Base-by-base conservation (phyloP, 2,797 vertebrate species). In the Hydrocynus forskahlii region DNA sequence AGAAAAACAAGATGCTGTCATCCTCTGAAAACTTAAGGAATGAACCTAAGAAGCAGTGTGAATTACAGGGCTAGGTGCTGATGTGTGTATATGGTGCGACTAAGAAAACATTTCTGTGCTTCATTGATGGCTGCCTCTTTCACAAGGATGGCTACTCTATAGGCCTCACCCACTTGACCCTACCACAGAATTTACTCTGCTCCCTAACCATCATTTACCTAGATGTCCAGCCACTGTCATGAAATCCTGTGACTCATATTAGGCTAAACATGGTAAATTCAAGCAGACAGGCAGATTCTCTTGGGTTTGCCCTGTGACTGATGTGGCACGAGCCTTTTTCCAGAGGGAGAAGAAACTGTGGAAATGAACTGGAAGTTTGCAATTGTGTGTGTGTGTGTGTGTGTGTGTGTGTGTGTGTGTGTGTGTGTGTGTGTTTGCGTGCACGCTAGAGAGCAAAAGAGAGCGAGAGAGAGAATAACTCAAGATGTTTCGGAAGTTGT, bases 401-500 rank as follows among this genome's bases (percentile, higher is more conserved):
- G 7, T n/a, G 63, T 64, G 19, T 17, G 19, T 8, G 48, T 48
- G 9, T 12, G 55, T n/a, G 55, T 60, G 7, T 16, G 68, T n/a
- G 54, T 21, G 52, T 75, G 70, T 78, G 76, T 14, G 50, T 72
- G 59, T 43, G 13, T 16, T 55, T 12, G 54, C 12, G 40, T 50
- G 35, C 8, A 16, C 6, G 17, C 7, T 3, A 21, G 57, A 23
- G 23, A 38, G 68, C 48, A 25, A 43, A 16, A 25, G 59, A 76
- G 48, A 79, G 66, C 72, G 73, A 45, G 12, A 55, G 35, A 19
- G 79, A 73, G 91, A 89, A 90, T 86, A 87, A 87, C 90, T 90
- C 81, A 91, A 91, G 89, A 89, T 90, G 75, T 91, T 93, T 93
- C 88, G 86, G 92, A 93, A 91, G 92, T 77, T 54, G 89, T 84